Evolutionary conservation across 2,888 invertebrate genomes (phyloP), one percentile per base, ranked within the genome.

Genomic region (Trachelus stipa): DNA sequence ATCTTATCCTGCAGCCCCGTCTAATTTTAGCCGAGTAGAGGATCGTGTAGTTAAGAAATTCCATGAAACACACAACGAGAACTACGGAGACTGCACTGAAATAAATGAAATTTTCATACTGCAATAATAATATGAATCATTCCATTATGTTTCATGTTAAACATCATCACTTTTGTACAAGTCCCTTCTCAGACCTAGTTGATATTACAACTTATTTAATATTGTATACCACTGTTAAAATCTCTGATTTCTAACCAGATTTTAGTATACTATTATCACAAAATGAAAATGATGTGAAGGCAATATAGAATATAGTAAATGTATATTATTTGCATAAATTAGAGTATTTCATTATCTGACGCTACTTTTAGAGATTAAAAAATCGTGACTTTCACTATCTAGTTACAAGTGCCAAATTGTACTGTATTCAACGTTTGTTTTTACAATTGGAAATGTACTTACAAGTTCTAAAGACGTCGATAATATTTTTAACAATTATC

Each of bases 191-290:
- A 56, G 23, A 56, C 23, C 56, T 56, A 56, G 71, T 71, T 34
- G 71, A 71, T 71, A 71, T 34, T 71, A 71, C 31, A 71, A 31
- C 31, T 71, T 71, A 71, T 30, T 71, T 71, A 71, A 71, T 34
- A 71, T 33, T 56, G 56, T 23, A 56, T 56, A 56, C 56, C 56
- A 56, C 56, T 56, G 56, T 56, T 56, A 56, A 56, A 56, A 56
- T 56, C 56, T 23, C 56, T 56, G 23, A 56, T 56, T 56, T 56
- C 23, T 56, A 56, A 56, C 56, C 56, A 56, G 56, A 56, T 56
- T 56, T 56, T 56, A 56, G 56, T 56, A 56, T 56, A 56, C 56
- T 56, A 56, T 56, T 56, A 56, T 56, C 56, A 56, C 56, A 56
- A 56, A 56, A 56, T 56, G 56, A 56, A 56, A 56, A 56, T 56